Conservation (phyloP, 2,888 invertebrate genomes). For the Chloroclystis v-ata region DNA sequence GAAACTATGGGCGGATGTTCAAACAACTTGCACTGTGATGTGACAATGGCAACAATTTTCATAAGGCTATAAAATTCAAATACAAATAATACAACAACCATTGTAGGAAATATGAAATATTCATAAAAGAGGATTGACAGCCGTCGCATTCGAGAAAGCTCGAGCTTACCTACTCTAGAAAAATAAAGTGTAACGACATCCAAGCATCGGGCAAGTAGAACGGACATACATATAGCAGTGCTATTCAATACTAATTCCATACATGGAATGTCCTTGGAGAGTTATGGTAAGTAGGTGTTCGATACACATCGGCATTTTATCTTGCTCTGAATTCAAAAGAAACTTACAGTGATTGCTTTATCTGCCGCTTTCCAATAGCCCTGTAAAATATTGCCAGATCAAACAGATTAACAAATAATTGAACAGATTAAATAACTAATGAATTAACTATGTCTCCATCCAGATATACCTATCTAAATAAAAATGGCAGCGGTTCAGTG, state of each 20-base stretch:
- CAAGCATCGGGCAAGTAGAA: slow-evolving; percentile 43
- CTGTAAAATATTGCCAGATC: slow-evolving; percentile 56
- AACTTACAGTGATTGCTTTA: slow-evolving; percentile 56
- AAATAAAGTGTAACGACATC: slow-evolving; percentile 43
- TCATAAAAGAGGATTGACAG: slow-evolving; percentile 61
- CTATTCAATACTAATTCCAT: slow-evolving; percentile 30
- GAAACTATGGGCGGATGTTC: slow-evolving; percentile 34
- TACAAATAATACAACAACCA: slow-evolving; percentile 55
- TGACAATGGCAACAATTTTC: slow-evolving; percentile 45
- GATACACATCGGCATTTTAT: slow-evolving; percentile 53
- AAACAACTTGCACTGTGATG: slow-evolving; percentile 37
- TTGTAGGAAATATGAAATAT: slow-evolving; percentile 70
- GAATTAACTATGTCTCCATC: slow-evolving; percentile 6
- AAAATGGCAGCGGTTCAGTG: slow-evolving; percentile 1
- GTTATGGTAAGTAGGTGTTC: slow-evolving; percentile 34
- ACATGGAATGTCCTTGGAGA: slow-evolving; percentile 44
- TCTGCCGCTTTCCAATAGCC: slow-evolving; percentile 45
- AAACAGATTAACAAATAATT: slow-evolving; percentile 49
- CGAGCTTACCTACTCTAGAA: slow-evolving; percentile 35
- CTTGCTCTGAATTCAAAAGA: slow-evolving; percentile 56
- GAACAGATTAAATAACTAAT: slow-evolving; percentile 44
- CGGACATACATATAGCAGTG: slow-evolving; percentile 30
- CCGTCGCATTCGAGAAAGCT: slow-evolving; percentile 50
- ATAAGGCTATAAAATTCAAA: slow-evolving; percentile 57
- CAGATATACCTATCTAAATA: slow-evolving; percentile 6